A percentile compares a stretch with the other conserved stretches of the same genome.
Conservation (phyloP, 2,888 invertebrate genomes). For the Lutraria lutraria region DNA sequence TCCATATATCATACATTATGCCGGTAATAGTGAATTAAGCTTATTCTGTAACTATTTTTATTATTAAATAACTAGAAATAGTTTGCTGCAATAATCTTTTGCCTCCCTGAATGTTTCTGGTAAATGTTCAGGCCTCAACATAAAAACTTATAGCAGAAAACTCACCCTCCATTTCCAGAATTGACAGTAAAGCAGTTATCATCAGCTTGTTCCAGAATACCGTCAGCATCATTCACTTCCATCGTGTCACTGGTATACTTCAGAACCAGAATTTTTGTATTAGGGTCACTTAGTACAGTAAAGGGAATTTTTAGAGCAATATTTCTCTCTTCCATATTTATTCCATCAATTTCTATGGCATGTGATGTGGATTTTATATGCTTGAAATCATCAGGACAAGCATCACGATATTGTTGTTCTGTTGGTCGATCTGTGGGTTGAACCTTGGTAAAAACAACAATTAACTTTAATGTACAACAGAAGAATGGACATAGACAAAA, state of each 20-base stretch:
- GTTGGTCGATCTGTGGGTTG: slow-evolving; percentile 62
- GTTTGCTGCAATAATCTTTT: no score
- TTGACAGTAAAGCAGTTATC: slow-evolving; percentile 62
- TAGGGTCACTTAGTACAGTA: slow-evolving; percentile 49
- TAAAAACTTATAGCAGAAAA: background rate
- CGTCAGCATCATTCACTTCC: slow-evolving; percentile 60
- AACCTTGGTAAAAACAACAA: slow-evolving; percentile 45
- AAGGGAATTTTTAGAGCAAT: slow-evolving; percentile 68
- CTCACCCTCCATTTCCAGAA: slow-evolving; percentile 65
- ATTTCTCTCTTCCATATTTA: slow-evolving; percentile 53
- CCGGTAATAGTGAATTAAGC: no score
- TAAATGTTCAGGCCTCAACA: no score
- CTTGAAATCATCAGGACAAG: slow-evolving; percentile 63
- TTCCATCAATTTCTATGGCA: slow-evolving; percentile 67
- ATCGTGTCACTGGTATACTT: slow-evolving; percentile 63
- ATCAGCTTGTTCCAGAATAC: slow-evolving; percentile 31
- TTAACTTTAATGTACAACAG: no score
- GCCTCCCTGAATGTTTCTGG: no score
- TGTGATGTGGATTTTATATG: slow-evolving; percentile 62
- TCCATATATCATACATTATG: no score
- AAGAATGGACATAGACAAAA: background rate
- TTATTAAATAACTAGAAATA: no score
- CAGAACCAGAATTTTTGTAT: slow-evolving; percentile 67
- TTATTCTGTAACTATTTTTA: no score
- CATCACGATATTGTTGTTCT: slow-evolving; percentile 63